A percentile compares a stretch with the other conserved stretches of the same genome.
These are phyloP conservation scores for Drosophila prostipennis DNA, from an alignment of 2,888 invertebrate species.

Conservation along the genomic window DNA sequence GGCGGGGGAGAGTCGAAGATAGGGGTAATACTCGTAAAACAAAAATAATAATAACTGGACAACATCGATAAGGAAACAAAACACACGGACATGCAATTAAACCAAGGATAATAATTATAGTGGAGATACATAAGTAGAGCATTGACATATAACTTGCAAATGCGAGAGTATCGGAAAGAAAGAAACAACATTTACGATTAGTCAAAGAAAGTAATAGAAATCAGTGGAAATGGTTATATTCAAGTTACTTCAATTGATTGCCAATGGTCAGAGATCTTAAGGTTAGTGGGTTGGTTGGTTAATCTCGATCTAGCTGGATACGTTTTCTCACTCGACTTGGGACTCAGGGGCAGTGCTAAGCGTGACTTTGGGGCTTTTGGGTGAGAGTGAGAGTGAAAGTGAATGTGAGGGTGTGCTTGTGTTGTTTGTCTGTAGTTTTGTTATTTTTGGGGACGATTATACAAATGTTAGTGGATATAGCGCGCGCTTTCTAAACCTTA, in stretches of 20 bases:
- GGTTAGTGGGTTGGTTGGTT: slow-evolving; percentile 37
- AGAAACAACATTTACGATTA: slow-evolving; percentile 48
- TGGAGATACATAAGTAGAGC: slow-evolving; percentile 19
- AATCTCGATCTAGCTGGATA: slow-evolving; percentile 72
- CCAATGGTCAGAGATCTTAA: slow-evolving; percentile 47
- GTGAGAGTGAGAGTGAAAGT: slow-evolving; percentile 17
- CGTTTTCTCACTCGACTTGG: slow-evolving; percentile 38
- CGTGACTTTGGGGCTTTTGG: slow-evolving; percentile 25
- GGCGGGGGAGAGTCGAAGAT: slow-evolving; percentile 28
- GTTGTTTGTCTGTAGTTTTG: not conserved
- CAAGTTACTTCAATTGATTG: slow-evolving; percentile 45
- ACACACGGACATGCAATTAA: slow-evolving; percentile 59
- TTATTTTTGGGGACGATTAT: slow-evolving; percentile 51
- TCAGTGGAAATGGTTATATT: slow-evolving; percentile 35
- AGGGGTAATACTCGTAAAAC: slow-evolving; percentile 11
- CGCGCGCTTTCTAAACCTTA: slow-evolving; percentile 70
- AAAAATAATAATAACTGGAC: slow-evolving; percentile 28
- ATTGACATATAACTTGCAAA: slow-evolving; percentile 62
- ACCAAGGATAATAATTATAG: slow-evolving; percentile 12
- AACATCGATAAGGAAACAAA: slow-evolving; percentile 50
- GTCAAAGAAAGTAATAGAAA: slow-evolving; percentile 30
- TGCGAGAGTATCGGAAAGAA: slow-evolving; percentile 37
- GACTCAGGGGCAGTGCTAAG: slow-evolving; percentile 55
- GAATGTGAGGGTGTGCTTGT: slow-evolving; percentile 21
- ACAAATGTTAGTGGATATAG: slow-evolving; percentile 61